A percentile compares a stretch with the other conserved stretches of the same genome.
These are phyloP conservation scores for Apogon hyalosoma DNA, from an alignment of 2,797 vertebrate species.

Conservation along the genomic window DNA sequence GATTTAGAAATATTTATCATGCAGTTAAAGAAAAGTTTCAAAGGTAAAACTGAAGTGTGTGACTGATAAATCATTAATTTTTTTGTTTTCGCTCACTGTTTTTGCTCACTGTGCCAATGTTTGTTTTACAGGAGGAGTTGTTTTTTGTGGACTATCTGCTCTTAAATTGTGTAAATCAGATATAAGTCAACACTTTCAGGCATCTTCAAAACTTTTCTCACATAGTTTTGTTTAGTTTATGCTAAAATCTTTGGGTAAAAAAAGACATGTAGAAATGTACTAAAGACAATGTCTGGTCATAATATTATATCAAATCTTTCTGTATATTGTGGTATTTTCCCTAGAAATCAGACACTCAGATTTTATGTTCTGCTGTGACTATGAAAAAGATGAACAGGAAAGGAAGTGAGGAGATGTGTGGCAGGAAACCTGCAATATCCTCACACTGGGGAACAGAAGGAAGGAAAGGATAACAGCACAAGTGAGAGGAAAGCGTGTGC, in stretches of 20 bases:
- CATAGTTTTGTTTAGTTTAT: too few species aligned
- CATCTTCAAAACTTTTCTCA: too few species aligned
- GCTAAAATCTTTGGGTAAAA: too few species aligned
- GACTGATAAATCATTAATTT: conserved; percentile 13
- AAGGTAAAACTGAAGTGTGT: conserved; percentile 2
- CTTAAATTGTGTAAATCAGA: too few species aligned
- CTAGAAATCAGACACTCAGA: background rate
- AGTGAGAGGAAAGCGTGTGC: conserved; percentile 43
- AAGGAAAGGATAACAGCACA: conserved; percentile 31
- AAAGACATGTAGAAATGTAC: too few species aligned
- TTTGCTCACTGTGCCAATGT: background rate
- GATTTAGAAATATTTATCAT: conserved; percentile 30
- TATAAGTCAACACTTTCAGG: too few species aligned
- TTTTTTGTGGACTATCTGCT: too few species aligned
- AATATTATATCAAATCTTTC: background rate
- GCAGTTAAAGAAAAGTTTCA: conserved; percentile 16
- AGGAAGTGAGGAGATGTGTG: conserved; percentile 60
- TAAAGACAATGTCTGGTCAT: background rate
- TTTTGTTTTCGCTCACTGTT: conserved; percentile 27
- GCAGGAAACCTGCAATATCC: conserved; percentile 69
- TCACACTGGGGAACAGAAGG: conserved; percentile 38
- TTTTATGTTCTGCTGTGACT: conserved; percentile 22
- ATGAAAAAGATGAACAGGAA: conserved; percentile 46
- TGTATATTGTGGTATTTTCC: background rate
- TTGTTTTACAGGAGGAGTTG: background rate